A percentile compares a stretch with the other conserved stretches of the same genome.
phyloP scores from a whole-genome alignment of 2,797 vertebrate species.

The Galaxias olidus region DNA sequence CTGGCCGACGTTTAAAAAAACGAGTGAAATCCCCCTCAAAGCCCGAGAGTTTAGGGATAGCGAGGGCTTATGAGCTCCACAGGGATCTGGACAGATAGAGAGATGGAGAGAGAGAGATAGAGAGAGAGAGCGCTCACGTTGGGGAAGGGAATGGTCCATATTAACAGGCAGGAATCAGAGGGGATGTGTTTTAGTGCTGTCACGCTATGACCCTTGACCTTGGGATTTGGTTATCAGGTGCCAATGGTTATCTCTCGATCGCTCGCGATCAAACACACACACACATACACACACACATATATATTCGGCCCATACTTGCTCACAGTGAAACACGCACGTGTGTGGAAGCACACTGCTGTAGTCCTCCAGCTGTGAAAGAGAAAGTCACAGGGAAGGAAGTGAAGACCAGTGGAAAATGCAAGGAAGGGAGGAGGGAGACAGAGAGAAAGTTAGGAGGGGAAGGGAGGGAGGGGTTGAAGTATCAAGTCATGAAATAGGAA shows the following conservation, averaged over 20 bases:
- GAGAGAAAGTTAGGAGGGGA: not conserved
- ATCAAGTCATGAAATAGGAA: conserved; percentile 13
- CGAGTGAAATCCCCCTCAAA: conserved; percentile 67
- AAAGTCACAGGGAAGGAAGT: no score
- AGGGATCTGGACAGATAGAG: conserved; percentile 36
- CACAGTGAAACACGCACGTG: no score
- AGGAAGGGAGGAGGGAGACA: not conserved
- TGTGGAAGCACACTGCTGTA: no score
- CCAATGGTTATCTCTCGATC: no score
- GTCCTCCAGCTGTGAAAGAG: no score
- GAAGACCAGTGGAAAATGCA: no score
- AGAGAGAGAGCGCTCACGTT: conserved; percentile 13
- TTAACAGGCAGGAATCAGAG: conserved; percentile 7
- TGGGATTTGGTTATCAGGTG: no score
- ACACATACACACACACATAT: no score
- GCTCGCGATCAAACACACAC: no score
- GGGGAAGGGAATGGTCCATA: conserved; percentile 26
- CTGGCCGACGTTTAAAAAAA: conserved; percentile 60
- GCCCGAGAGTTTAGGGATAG: conserved; percentile 65
- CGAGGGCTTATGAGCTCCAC: conserved; percentile 63
- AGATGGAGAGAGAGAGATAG: not conserved
- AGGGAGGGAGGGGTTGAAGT: conserved; percentile 20
- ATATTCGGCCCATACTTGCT: no score
- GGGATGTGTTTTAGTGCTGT: not conserved
- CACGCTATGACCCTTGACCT: not conserved